phyloP scores from a whole-genome alignment of 2,888 invertebrate genomes.

The Cephus runcator region DNA sequence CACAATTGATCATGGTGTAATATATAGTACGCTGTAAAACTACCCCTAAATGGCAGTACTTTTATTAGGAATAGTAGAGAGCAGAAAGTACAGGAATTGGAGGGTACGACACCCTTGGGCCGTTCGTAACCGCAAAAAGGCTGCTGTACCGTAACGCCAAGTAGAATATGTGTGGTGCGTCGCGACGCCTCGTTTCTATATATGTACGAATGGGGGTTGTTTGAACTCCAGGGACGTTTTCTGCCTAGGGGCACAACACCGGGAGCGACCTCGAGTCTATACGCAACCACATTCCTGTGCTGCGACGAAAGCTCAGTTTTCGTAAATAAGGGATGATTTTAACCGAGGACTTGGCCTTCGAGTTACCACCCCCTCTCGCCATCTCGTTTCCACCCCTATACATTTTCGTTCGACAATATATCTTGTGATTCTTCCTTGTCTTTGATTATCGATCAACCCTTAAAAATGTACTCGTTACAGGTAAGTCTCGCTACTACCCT shows the following conservation, averaged over 20 bases:
- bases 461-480: neutral
- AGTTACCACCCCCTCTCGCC: neutral
- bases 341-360: constrained; percentile 13
- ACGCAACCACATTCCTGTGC: neutral
- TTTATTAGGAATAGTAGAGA: neutral
- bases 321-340: constrained; percentile 27
- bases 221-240: neutral
- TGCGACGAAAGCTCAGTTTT: constrained; percentile 3
- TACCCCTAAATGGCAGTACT: neutral
- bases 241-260: neutral
- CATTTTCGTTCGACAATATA: neutral
- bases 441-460: neutral
- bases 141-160: neutral
- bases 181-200: neutral
- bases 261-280: too few relatives aligned
- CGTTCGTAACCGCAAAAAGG: constrained; percentile 1
- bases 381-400: too few relatives aligned
- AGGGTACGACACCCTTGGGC: neutral
- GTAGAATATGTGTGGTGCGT: neutral
- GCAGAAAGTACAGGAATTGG: neutral
- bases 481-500: neutral
- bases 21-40: neutral
- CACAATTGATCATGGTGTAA: neutral
- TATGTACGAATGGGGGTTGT: neutral
- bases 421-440: neutral